phyloP scores from a whole-genome alignment of 2,113 vertebrate species.

The Heterochromis multidens region DNA sequence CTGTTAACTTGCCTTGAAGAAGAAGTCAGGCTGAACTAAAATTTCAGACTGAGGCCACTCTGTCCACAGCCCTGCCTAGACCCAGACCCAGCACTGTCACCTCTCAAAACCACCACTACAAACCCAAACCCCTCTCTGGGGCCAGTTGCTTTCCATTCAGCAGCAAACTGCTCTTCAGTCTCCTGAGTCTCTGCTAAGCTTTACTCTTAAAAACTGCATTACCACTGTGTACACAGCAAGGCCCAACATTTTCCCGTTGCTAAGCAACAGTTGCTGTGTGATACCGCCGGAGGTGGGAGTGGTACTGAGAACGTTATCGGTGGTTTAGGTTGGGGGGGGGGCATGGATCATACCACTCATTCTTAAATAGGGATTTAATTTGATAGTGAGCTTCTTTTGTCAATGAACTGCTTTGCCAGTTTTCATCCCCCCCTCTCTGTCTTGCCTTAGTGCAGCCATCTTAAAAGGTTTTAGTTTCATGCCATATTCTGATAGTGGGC shows the following conservation, averaged over 20 bases:
- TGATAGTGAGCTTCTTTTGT: background rate
- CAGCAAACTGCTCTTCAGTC: background rate
- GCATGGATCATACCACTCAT: slow-evolving; percentile 18
- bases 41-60: background rate
- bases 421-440: background rate
- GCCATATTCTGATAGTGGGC: background rate
- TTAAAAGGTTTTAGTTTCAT: background rate
- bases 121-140: background rate
- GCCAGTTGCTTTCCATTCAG: background rate
- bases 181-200: background rate
- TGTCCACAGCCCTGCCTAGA: background rate
- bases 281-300: slow-evolving; percentile 71
- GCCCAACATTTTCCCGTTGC: slow-evolving; percentile 79
- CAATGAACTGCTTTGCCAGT: background rate
- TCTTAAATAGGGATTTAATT: background rate
- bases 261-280: slow-evolving; percentile 82
- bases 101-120: background rate
- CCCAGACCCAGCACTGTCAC: background rate
- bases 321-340: background rate
- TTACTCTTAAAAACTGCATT: slow-evolving; percentile 42
- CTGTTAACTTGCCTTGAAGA: background rate
- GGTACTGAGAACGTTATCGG: slow-evolving; percentile 23
- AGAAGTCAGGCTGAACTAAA: background rate
- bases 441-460: slow-evolving; percentile 2
- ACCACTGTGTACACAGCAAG: slow-evolving; percentile 39